Base-by-base conservation (phyloP, 2,888 invertebrate species). In the Rugalucina vietnamica region DNA sequence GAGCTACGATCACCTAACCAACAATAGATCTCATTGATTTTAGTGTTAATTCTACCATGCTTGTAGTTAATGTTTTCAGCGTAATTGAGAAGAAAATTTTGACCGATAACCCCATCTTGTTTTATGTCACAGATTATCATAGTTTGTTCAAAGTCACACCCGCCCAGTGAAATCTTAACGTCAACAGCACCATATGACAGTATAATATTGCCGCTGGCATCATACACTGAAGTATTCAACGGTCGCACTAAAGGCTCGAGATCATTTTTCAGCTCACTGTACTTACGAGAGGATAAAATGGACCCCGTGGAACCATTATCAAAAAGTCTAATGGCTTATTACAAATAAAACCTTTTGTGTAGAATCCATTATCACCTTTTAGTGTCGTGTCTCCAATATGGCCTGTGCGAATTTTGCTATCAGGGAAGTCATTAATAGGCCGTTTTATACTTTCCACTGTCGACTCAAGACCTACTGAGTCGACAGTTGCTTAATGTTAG, bases 31-130 rank as follows among this genome's bases (percentile, higher is more conserved):
- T 76, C 29, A 43, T 34, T 10, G 71, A 27, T 32, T 10, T 76
- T 39, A 14, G 79, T 81, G 1, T 34, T 21, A 1, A 85, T 50
- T n/a, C 57, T 65, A 29, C 37, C 49, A 14, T 12, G 43, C 69
- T 82, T 43, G 37, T 85, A 80, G 65, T 80, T 70, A 12, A 79
- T 79, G 49, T 71, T 74, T 4, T 70, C 49, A 14, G 73, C 80
- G 50, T 82, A 54, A 0, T 60, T 69, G 2, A 85, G 57, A 4
- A 82, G 76, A 57, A 82, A 85, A 60, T 80, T 82, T 70, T 85
- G 80, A 27, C 80, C 82, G 0, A 85, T 24, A 29, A 82, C 82
- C 5, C 85, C 82, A 57, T 82, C 77, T 32, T 76, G 79, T 10
- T 14, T 32, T 12, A 85, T 85, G 21, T 76, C 77, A 49, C 85